Evolutionary conservation across 2,888 invertebrate genomes (phyloP).

Genomic region (Cacoxenus indagator): DNA sequence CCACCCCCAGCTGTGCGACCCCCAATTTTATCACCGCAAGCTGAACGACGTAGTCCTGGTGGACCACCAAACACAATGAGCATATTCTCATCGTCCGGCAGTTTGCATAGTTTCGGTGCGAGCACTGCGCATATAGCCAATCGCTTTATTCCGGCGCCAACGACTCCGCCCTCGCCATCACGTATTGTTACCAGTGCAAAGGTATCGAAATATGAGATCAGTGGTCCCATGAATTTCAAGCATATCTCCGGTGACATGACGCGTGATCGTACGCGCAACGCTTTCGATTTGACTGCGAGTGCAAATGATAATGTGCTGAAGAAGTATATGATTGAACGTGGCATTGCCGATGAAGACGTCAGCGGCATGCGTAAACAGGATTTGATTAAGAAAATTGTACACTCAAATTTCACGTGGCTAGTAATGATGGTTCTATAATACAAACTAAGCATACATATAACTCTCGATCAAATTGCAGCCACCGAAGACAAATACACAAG

Average conservation of each 20-base stretch:
- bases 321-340: constrained; percentile 64
- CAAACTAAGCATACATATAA: neutral
- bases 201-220: constrained; percentile 59
- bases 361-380: constrained; percentile 55
- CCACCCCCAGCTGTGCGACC: constrained; percentile 51
- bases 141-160: constrained; percentile 30
- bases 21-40: constrained; percentile 37
- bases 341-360: constrained; percentile 59
- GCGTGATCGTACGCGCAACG: constrained; percentile 62
- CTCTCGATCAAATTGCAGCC: constrained; percentile 44
- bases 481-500: constrained; percentile 34
- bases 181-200: constrained; percentile 53
- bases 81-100: constrained; percentile 48
- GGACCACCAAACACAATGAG: constrained; percentile 40
- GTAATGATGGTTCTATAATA: constrained; percentile 39
- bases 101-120: constrained; percentile 44
- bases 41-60: constrained; percentile 11
- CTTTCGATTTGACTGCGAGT: constrained; percentile 55
- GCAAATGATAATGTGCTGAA: constrained; percentile 57
- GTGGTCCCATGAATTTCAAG: constrained; percentile 58
- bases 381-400: constrained; percentile 56
- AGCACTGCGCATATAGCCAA: constrained; percentile 30
- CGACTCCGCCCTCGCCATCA: constrained; percentile 49
- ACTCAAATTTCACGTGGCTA: constrained; percentile 63
- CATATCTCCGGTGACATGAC: constrained; percentile 63